phyloP scores from a whole-genome alignment of 2,113 vertebrate species.

The Poeciliopsis retropinna region DNA sequence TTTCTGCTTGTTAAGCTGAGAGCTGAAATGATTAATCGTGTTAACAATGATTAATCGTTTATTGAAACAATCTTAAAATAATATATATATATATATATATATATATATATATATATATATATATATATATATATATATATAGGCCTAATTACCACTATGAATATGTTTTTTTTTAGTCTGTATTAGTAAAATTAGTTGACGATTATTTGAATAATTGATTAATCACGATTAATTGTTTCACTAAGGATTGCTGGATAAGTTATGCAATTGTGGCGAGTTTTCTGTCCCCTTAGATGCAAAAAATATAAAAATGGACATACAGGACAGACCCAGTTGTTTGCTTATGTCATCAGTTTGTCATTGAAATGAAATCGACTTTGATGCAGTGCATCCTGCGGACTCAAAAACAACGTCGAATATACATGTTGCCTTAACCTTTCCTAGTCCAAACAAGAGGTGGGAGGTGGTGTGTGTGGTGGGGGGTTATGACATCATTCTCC shows the following conservation, averaged over 20 bases:
- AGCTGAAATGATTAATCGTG: no score
- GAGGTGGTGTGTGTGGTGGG: slow-evolving; percentile 10
- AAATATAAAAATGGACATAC: not conserved
- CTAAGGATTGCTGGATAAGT: not conserved
- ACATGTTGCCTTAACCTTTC: slow-evolving; percentile 34
- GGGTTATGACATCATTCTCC: slow-evolving; percentile 49
- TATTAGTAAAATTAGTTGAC: no score
- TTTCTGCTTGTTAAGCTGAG: no score
- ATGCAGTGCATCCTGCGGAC: not conserved
- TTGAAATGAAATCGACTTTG: not conserved
- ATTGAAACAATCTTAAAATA: no score
- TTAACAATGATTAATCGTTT: no score
- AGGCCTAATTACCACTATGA: no score
- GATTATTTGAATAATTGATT: no score
- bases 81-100: no score
- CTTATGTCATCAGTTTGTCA: not conserved
- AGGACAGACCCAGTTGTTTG: not conserved
- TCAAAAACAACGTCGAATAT: not conserved
- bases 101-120: no score
- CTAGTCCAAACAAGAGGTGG: slow-evolving; percentile 4
- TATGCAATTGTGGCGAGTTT: not conserved
- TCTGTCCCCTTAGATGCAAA: not conserved
- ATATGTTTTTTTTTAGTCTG: no score
- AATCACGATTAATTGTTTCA: no score
- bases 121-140: no score